phyloP scores from a whole-genome alignment of 2,797 vertebrate genomes.

The Acestrorhynchus altus region DNA sequence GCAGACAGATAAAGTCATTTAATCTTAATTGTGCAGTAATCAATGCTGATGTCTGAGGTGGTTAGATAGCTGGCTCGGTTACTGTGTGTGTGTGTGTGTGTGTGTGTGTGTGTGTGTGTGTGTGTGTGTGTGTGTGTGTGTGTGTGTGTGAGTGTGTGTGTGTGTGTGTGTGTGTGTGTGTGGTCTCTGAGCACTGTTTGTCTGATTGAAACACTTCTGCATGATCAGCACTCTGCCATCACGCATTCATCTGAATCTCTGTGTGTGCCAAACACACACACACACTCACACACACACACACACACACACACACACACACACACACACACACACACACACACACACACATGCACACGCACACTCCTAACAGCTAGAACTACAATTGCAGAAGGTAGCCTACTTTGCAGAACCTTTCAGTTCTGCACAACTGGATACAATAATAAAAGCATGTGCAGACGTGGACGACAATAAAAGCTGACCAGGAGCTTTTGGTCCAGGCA shows the following conservation, averaged over 20 bases:
- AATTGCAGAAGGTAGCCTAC: conserved; percentile 1
- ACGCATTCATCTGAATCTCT: conserved; percentile 66
- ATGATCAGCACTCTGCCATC: conserved; percentile 73
- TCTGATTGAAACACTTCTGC: conserved; percentile 62
- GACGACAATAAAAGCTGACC: neutral
- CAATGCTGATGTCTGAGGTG: conserved; percentile 1
- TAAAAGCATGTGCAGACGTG: neutral
- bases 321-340: neutral
- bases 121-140: neutral
- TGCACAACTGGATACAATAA: neutral
- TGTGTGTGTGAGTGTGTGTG: neutral
- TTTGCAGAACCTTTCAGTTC: conserved; percentile 1
- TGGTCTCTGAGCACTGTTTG: neutral
- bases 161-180: neutral
- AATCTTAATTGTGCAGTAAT: conserved; percentile 23
- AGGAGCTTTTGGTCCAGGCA: neutral
- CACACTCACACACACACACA: conserved; percentile 1
- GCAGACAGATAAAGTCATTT: conserved; percentile 5
- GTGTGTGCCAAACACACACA: no score
- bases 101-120: neutral
- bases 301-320: conserved; percentile 6
- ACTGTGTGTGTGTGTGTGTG: neutral
- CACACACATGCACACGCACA: conserved; percentile 6
- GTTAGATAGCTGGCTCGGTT: neutral
- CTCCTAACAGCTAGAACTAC: neutral